Evolutionary conservation across 2,797 vertebrate species (phyloP).

Genomic region (Gallinago solitaria): DNA sequence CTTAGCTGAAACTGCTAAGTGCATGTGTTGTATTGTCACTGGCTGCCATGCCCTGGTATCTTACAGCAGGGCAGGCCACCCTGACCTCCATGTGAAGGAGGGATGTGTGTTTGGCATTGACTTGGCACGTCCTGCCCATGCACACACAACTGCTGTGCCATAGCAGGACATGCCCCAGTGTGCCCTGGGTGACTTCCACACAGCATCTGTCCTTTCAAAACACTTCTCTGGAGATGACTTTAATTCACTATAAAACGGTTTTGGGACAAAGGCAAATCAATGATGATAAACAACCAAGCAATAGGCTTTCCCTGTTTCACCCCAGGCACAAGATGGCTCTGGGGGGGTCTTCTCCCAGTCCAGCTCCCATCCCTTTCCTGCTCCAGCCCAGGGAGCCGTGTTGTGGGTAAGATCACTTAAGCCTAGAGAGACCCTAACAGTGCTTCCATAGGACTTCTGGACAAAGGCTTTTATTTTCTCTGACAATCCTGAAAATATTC

Average conservation of each 20-base stretch:
- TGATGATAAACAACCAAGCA: not conserved
- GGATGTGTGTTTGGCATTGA: not conserved
- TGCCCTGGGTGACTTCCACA: not conserved
- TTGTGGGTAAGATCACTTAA: not conserved
- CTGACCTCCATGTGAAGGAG: fast-evolving
- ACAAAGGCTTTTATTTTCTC: not conserved
- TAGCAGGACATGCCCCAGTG: not conserved
- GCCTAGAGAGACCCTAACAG: not conserved
- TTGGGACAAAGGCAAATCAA: not conserved
- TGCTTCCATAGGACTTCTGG: not conserved
- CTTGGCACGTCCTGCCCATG: not conserved
- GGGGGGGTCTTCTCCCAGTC: not conserved
- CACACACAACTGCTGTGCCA: not conserved
- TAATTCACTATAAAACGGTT: fast-evolving
- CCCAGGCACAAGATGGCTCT: fast-evolving
- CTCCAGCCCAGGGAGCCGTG: fast-evolving
- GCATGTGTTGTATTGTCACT: not conserved
- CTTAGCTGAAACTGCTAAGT: not conserved
- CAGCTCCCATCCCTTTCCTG: not conserved
- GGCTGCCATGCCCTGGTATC: not conserved
- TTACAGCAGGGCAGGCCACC: not conserved
- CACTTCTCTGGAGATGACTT: not conserved
- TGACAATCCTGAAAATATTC: not conserved
- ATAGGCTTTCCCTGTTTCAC: not conserved
- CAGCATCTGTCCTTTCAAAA: not conserved